Percentiles rank a stretch among this genome's conserved stretches.
Evolutionary conservation across 2,888 invertebrate species (phyloP).

Genomic region (Yponomeuta evonymella): DNA sequence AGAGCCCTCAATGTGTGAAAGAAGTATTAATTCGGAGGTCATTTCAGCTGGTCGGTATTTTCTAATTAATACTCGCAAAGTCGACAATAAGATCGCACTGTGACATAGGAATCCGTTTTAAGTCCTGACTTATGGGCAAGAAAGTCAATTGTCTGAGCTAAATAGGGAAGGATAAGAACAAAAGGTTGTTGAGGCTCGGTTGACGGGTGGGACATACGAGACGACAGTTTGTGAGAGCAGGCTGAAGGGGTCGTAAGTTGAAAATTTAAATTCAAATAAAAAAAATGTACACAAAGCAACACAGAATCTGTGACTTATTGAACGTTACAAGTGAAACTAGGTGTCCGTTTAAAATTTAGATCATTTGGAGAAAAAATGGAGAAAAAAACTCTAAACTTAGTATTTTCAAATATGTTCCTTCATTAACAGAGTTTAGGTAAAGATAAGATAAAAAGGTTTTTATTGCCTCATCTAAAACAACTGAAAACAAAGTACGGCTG

Average conservation of each 20-base stretch:
- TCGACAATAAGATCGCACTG: conserved; percentile 44
- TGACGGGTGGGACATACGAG: conserved; percentile 14
- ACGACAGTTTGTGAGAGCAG: background rate
- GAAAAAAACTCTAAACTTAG: too few species aligned
- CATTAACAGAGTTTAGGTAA: too few species aligned
- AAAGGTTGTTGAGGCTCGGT: conserved; percentile 23
- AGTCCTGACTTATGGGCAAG: conserved; percentile 57
- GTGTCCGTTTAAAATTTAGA: too few species aligned
- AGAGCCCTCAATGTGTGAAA: background rate
- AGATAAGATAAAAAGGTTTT: too few species aligned
- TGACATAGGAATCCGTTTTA: conserved; percentile 66
- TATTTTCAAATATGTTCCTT: too few species aligned
- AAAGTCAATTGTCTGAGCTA: conserved; percentile 68
- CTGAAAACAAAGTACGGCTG: too few species aligned
- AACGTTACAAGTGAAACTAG: too few species aligned
- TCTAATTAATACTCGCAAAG: conserved; percentile 15
- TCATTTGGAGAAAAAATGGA: too few species aligned
- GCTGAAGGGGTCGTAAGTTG: background rate
- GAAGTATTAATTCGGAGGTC: background rate
- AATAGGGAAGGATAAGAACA: conserved; percentile 48
- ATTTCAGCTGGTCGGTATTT: background rate
- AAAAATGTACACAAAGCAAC: too few species aligned
- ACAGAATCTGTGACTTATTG: too few species aligned
- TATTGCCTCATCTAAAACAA: too few species aligned
- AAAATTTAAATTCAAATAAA: too few species aligned